phyloP scores from a whole-genome alignment of 92 coral and sea anemone species.

The Epizoanthus scotinus region DNA sequence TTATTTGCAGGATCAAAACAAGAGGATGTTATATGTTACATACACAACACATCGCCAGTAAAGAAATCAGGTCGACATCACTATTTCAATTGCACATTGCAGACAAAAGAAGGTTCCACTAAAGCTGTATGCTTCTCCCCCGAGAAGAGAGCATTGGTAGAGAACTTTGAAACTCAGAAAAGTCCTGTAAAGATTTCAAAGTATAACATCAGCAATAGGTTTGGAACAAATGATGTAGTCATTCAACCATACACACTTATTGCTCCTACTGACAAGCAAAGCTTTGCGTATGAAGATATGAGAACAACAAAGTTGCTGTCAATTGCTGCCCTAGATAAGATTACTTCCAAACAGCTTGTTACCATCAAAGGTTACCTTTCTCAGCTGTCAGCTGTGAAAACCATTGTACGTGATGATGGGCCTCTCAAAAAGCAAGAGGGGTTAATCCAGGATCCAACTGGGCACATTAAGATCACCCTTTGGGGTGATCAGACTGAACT shows the following conservation, averaged over 20 bases:
- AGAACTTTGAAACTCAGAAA: constrained; percentile 15
- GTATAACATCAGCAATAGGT: neutral
- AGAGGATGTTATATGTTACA: neutral
- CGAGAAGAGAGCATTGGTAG: neutral
- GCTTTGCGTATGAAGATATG: neutral
- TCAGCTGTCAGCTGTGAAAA: constrained; percentile 37
- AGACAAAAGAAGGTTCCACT: neutral
- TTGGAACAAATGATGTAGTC: neutral
- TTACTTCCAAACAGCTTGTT: constrained; percentile 34
- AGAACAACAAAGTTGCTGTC: neutral
- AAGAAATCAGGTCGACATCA: constrained; percentile 1
- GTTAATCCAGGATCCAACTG: constrained; percentile 10
- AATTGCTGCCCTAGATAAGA: constrained; percentile 28
- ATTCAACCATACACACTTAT: neutral
- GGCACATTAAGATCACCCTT: constrained; percentile 26
- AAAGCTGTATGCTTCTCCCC: constrained; percentile 3
- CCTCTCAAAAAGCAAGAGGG: constrained; percentile 43
- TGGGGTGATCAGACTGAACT: constrained; percentile 34
- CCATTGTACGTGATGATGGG: constrained; percentile 25
- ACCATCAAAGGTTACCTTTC: constrained; percentile 26
- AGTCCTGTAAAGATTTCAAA: constrained; percentile 18
- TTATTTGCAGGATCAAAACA: neutral
- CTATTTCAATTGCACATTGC: constrained; percentile 1
- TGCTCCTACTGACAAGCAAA: neutral
- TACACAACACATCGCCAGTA: neutral